Evolutionary conservation across 2,888 invertebrate genomes (phyloP).

Genomic region (Loripinus fragilis): DNA sequence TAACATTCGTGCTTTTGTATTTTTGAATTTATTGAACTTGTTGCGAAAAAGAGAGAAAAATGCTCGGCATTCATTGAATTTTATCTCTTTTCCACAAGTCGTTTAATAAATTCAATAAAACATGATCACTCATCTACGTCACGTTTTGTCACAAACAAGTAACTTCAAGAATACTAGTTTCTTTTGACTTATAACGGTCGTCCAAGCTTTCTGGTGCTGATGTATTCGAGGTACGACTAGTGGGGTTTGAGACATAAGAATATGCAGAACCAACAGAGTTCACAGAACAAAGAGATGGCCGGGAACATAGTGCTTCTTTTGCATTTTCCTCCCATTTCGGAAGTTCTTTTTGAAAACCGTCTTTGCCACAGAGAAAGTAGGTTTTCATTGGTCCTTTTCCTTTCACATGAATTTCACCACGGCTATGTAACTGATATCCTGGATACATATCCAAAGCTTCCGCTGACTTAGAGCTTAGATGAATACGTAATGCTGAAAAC

Average conservation of each 20-base stretch:
- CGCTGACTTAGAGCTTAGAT: slow-evolving; percentile 68
- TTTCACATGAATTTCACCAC: slow-evolving; percentile 90
- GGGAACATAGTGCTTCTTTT: slow-evolving; percentile 15
- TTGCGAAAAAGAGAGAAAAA: too few relatives aligned
- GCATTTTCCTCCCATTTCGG: slow-evolving; percentile 54
- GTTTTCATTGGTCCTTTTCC: slow-evolving; percentile 97
- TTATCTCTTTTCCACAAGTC: too few relatives aligned
- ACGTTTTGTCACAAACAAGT: slow-evolving; percentile 54
- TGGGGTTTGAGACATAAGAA: slow-evolving; percentile 30
- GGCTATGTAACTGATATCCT: slow-evolving; percentile 69
- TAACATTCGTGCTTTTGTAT: too few relatives aligned
- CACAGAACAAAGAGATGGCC: slow-evolving; percentile 35
- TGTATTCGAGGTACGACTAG: slow-evolving; percentile 12
- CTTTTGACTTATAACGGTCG: slow-evolving; percentile 45
- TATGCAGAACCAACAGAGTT: slow-evolving; percentile 34
- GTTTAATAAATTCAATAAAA: too few relatives aligned
- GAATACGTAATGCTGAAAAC: slow-evolving; percentile 73
- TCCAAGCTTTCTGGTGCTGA: slow-evolving; percentile 34
- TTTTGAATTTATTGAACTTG: too few relatives aligned
- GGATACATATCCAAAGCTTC: slow-evolving; percentile 63
- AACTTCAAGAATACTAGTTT: slow-evolving; percentile 53
- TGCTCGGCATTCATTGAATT: too few relatives aligned
- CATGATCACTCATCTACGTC: background rate
- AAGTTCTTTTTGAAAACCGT: slow-evolving; percentile 70
- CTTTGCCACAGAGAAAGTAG: slow-evolving; percentile 87